Evolutionary conservation across 2,888 invertebrate species (phyloP).

Genomic region (Portevinia maculata): DNA sequence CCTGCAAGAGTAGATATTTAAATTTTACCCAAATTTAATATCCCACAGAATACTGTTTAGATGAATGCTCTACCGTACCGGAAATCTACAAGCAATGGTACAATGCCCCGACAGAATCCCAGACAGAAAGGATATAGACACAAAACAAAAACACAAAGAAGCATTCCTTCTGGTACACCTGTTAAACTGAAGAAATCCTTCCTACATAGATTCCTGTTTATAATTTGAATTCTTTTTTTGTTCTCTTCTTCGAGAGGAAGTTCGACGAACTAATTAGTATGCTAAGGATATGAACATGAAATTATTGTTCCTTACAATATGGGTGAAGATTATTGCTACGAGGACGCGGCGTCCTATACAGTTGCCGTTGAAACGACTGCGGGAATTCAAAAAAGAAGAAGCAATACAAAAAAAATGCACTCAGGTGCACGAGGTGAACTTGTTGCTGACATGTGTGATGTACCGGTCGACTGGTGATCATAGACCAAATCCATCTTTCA

Average conservation of each 20-base stretch:
- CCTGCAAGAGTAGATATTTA: slow-evolving; percentile 26
- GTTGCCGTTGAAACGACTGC: slow-evolving; percentile 22
- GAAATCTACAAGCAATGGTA: slow-evolving; percentile 46
- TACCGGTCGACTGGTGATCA: slow-evolving; percentile 74
- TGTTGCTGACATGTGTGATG: slow-evolving; percentile 74
- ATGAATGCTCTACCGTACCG: slow-evolving; percentile 48
- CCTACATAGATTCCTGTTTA: slow-evolving; percentile 41
- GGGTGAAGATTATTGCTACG: slow-evolving; percentile 11
- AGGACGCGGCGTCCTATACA: slow-evolving; percentile 35
- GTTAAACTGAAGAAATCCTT: slow-evolving; percentile 61
- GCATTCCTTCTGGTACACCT: slow-evolving; percentile 58
- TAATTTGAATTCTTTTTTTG: slow-evolving; percentile 30
- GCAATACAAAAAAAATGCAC: slow-evolving; percentile 4
- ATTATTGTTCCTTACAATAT: slow-evolving; percentile 25
- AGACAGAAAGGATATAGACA: slow-evolving; percentile 53
- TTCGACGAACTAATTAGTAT: slow-evolving; percentile 67
- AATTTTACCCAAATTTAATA: slow-evolving; percentile 29
- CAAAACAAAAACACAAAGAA: slow-evolving; percentile 19
- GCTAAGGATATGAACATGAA: slow-evolving; percentile 55
- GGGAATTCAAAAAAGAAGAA: slow-evolving; percentile 25
- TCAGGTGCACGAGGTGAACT: slow-evolving; percentile 65
- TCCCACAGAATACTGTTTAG: slow-evolving; percentile 16
- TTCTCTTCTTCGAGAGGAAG: slow-evolving; percentile 33
- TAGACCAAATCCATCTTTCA: slow-evolving; percentile 68
- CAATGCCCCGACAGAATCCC: slow-evolving; percentile 61